Conservation (phyloP, 2,797 vertebrate genomes). For the Rallus crepitans region DNA sequence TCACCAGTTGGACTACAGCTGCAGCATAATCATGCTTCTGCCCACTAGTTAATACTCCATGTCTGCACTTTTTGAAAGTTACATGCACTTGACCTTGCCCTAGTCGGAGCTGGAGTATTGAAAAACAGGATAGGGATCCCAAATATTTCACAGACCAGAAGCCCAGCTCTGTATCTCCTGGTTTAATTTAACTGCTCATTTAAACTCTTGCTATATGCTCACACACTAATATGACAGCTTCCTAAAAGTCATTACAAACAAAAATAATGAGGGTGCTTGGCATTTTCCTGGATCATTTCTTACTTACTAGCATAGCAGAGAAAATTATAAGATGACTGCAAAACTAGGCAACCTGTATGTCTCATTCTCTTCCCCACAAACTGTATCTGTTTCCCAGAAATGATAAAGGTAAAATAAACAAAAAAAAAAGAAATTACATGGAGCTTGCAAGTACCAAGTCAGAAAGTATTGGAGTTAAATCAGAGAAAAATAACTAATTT, state of each 20-base stretch:
- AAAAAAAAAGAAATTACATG: not conserved
- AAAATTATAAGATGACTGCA: not conserved
- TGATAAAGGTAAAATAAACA: not conserved
- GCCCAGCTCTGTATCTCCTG: not conserved
- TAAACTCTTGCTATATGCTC: not conserved
- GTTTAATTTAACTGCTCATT: not conserved
- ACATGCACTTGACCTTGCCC: rapidly evolving
- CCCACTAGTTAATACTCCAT: not conserved
- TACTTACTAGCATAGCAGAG: not conserved
- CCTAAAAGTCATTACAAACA: not conserved
- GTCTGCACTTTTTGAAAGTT: not conserved
- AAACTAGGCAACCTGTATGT: not conserved
- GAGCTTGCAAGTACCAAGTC: not conserved
- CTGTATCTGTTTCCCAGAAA: not conserved
- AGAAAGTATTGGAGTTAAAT: not conserved
- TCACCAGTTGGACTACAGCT: not conserved
- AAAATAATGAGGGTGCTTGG: not conserved
- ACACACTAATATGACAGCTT: not conserved
- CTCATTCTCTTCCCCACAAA: not conserved
- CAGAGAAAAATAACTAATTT: not conserved
- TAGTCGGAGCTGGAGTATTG: not conserved
- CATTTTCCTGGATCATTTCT: not conserved
- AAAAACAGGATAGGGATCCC: not conserved
- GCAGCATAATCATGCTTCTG: not conserved
- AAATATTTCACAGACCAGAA: not conserved